Evolutionary conservation across 2,113 vertebrate species (phyloP).

Genomic region (Cranoglanis bouderius): DNA sequence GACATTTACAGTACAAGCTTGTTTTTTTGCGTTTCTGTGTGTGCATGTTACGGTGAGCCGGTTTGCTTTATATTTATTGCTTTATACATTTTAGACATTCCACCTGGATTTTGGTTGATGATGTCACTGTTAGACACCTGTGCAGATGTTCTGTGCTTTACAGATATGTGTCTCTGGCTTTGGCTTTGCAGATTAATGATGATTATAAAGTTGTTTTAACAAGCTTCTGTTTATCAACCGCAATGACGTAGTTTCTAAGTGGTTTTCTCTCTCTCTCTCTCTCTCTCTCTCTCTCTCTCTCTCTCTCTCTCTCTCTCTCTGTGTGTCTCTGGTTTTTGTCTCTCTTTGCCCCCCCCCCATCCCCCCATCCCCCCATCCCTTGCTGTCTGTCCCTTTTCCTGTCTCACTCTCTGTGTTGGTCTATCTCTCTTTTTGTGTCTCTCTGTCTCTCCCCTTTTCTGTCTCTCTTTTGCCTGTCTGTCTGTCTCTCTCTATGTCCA

Average conservation of each 20-base stretch:
- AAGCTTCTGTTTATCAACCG: background rate
- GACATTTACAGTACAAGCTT: constrained; percentile 38
- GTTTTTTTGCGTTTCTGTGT: constrained; percentile 44
- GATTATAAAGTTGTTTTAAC: background rate
- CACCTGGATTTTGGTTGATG: constrained; percentile 49
- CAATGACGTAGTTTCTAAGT: constrained; percentile 37
- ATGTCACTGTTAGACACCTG: constrained; percentile 45
- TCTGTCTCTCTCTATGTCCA: no score
- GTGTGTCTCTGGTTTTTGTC: background rate
- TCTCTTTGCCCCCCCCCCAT: constrained; percentile 2
- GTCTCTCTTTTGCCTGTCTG: no score
- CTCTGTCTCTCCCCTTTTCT: no score
- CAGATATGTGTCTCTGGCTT: constrained; percentile 37
- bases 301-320: background rate
- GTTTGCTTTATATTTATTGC: constrained; percentile 42
- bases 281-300: background rate
- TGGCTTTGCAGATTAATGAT: constrained; percentile 36
- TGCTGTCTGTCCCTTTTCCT: no score
- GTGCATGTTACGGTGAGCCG: constrained; percentile 63
- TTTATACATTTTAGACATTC: constrained; percentile 27
- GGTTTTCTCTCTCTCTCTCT: background rate
- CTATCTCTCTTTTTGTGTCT: background rate
- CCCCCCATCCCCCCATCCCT: no score
- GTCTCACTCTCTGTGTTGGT: background rate
- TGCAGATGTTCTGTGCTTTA: constrained; percentile 36